A percentile compares a stretch with the other conserved stretches of the same genome.
Conservation (phyloP, 1,140 invertebrate genomes). For the Gonioctena quinquepunctata region DNA sequence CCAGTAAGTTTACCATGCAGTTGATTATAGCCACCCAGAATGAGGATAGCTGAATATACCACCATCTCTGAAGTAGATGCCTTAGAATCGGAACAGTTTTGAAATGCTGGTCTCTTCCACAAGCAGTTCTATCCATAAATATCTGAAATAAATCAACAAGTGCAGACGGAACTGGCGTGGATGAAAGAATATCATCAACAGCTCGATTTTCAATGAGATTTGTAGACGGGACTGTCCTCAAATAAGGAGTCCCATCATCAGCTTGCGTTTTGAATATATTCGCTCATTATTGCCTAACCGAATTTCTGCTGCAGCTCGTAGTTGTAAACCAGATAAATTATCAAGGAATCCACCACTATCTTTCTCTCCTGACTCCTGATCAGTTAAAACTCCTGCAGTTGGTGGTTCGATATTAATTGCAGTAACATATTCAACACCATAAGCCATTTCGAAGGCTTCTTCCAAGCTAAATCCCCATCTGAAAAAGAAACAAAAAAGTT, state of each 20-base stretch:
- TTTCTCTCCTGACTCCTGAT: slow-evolving; percentile 31
- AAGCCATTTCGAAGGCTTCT: slow-evolving; percentile 1
- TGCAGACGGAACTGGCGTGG: too few relatives aligned
- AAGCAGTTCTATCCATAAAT: not conserved
- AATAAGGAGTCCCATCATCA: not conserved
- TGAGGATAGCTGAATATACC: slow-evolving; percentile 46
- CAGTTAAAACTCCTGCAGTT: slow-evolving; percentile 15
- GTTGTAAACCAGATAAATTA: slow-evolving; percentile 20
- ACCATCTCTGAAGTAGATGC: slow-evolving; percentile 30
- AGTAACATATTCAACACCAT: slow-evolving; percentile 9
- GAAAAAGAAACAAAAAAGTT: not conserved
- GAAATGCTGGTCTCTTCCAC: slow-evolving; percentile 25
- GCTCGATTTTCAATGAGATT: too few relatives aligned
- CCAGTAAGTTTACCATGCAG: slow-evolving; percentile 47
- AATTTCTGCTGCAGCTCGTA: not conserved
- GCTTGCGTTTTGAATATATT: not conserved
- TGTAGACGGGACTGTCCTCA: not conserved
- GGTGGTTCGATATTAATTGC: slow-evolving; percentile 29
- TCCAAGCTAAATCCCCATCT: not conserved
- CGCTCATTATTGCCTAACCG: not conserved
- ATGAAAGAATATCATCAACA: too few relatives aligned
- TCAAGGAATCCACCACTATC: slow-evolving; percentile 18
- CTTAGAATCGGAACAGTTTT: slow-evolving; percentile 43
- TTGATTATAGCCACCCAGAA: slow-evolving; percentile 42
- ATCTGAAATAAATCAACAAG: not conserved